Conservation (phyloP, 2,113 vertebrate species). For the Noturus placidus region DNA sequence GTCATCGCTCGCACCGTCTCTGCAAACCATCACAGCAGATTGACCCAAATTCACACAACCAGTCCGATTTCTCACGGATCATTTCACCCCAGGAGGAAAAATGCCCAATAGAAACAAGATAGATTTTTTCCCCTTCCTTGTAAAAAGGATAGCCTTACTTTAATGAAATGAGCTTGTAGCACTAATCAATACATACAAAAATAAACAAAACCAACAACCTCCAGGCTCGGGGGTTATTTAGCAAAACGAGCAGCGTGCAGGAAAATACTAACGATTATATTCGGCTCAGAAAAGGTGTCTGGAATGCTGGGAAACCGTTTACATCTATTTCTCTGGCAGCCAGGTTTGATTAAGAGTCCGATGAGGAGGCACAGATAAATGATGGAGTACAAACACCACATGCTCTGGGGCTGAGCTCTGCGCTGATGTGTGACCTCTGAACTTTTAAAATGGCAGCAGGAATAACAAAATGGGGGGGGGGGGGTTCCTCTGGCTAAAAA, state of each 20-base stretch:
- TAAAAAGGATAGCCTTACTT: not conserved
- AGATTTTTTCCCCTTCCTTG: not conserved
- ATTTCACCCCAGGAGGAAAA: not conserved
- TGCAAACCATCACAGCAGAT: slow-evolving; percentile 57
- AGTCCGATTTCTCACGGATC: not conserved
- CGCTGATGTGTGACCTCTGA: slow-evolving; percentile 45
- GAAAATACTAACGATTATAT: not conserved
- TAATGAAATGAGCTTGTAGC: not conserved
- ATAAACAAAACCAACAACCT: slow-evolving; percentile 1
- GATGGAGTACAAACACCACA: not conserved
- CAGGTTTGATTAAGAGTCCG: slow-evolving; percentile 22
- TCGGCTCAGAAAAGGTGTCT: not conserved
- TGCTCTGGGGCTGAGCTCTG: not conserved
- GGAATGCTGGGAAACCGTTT: slow-evolving; percentile 1
- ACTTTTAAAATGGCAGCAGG: slow-evolving; percentile 55
- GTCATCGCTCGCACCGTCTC: slow-evolving; percentile 93
- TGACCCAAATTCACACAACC: slow-evolving; percentile 13
- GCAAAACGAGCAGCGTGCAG: not conserved
- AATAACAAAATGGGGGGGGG: not conserved
- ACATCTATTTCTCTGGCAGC: not conserved
- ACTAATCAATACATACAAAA: slow-evolving; percentile 30
- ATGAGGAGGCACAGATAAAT: not conserved
- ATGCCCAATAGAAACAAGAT: not conserved
- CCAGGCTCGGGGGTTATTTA: slow-evolving; percentile 9
- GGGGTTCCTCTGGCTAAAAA: slow-evolving; percentile 35